These are phyloP conservation scores for Lophius piscatorius DNA, from an alignment of 2,113 vertebrate genomes.

Conservation along the genomic window DNA sequence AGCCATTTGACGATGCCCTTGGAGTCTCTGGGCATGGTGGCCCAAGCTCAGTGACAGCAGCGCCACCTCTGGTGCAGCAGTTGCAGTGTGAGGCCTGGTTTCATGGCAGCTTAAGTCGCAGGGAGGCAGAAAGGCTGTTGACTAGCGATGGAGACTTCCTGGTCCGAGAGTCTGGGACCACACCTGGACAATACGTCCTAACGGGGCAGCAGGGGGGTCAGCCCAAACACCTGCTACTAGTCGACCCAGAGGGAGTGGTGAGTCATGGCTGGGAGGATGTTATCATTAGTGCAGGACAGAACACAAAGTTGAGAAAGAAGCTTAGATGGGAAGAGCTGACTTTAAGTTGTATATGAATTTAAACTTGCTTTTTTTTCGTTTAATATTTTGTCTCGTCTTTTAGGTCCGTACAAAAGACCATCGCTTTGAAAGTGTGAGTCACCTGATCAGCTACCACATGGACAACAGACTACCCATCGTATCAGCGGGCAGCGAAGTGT, in stretches of 20 bases:
- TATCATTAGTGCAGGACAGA: too few species aligned
- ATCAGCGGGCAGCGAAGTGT: constrained; percentile 96
- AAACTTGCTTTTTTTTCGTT: not conserved
- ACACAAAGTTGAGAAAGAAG: not conserved
- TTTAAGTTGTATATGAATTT: not conserved
- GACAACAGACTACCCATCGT: constrained; percentile 98
- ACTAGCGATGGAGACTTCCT: constrained; percentile 93
- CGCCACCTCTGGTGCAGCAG: constrained; percentile 91
- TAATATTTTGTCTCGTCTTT: not conserved
- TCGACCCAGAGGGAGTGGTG: constrained; percentile 98
- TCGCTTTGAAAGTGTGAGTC: constrained; percentile 95
- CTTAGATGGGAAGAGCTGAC: not conserved
- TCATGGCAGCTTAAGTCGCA: constrained; percentile 90
- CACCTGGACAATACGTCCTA: constrained; percentile 93
- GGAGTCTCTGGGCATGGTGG: constrained; percentile 71
- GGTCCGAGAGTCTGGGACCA: constrained; percentile 95
- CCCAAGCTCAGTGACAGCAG: constrained; percentile 56
- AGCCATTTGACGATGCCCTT: constrained; percentile 94
- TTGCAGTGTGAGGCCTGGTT: constrained; percentile 92
- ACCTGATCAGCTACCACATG: constrained; percentile 98
- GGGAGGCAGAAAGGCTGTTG: constrained; percentile 90
- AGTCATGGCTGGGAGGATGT: constrained; percentile 27
- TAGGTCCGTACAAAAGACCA: constrained; percentile 98
- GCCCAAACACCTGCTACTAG: constrained; percentile 93
- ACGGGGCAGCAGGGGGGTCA: constrained; percentile 94